Evolutionary conservation across 2,797 vertebrate genomes (phyloP), one percentile per base, ranked within the genome.

Genomic region (Zenarchopterus dispar): DNA sequence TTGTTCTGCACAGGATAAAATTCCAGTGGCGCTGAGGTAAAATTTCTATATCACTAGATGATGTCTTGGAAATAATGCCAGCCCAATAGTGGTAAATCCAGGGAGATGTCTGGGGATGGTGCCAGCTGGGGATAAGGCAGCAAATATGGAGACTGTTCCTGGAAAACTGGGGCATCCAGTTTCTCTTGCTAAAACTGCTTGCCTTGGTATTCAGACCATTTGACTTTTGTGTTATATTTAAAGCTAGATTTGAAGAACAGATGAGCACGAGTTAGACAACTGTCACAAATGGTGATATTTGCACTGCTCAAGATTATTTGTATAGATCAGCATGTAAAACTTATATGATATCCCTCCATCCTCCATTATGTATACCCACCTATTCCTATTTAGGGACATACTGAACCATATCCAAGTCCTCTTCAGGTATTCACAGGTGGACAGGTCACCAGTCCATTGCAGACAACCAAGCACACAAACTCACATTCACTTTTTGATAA

Each of bases 111-210:
- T 70, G 76, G 80, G 74, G 81, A 81, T 5, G 56, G 64, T 78
- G 78, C 84, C 85, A 85, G 78, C 53, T 33, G 59, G 56, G 75
- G 70, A 88, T 80, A 60, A 77, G 72, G 75, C 61, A 56, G 63
- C 56, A 73, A 86, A 81, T 81, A 67, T 62, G 41, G 52, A 70
- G 69, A 67, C 65, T 73, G 64, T 85, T 88, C 81, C 80, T 86
- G 79, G 73, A 87, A 89, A 90, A 82, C 55, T 77, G 80, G 77
- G 75, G 80, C 75, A 84, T 86, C 80, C 67, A 70, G 72, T 85
- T 87, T 89, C 77, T 69, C 21, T 19, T 44, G 71, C 73, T 76
- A 51, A 82, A 89, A 72, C 73, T 69, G 60, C 77, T 56, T 52
- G 61, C 67, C 56, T 70, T 50, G 42, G 53, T 76, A 59, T 78